Evolutionary conservation across 2,888 invertebrate genomes (phyloP).

Genomic region (Argyra leucocephala): DNA sequence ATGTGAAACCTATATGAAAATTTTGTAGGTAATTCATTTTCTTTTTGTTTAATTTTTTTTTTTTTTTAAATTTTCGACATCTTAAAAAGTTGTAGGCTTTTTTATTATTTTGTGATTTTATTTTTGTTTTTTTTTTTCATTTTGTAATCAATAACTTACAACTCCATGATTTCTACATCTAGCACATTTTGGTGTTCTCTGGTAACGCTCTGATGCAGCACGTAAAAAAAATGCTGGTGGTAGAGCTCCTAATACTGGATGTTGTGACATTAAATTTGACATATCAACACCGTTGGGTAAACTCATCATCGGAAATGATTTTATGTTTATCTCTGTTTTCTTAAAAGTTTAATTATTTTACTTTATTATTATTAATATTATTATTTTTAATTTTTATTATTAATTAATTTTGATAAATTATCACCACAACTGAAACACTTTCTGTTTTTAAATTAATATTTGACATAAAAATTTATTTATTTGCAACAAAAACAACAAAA

Average conservation of each 20-base stretch:
- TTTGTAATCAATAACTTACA: slow-evolving; percentile 60
- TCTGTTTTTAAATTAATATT: too few relatives aligned
- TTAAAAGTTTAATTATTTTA: background rate
- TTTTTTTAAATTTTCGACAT: too few relatives aligned
- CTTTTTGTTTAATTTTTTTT: background rate
- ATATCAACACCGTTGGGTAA: slow-evolving; percentile 78
- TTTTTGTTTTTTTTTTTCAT: background rate
- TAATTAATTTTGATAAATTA: too few relatives aligned
- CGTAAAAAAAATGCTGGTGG: slow-evolving; percentile 82
- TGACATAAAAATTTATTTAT: too few relatives aligned
- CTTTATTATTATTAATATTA: slow-evolving; percentile 13
- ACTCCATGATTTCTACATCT: slow-evolving; percentile 96
- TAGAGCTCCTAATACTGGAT: slow-evolving; percentile 68
- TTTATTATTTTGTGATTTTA: too few relatives aligned
- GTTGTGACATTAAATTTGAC: slow-evolving; percentile 75
- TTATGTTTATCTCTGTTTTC: background rate
- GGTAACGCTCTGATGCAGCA: slow-evolving; percentile 85
- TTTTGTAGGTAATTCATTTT: too few relatives aligned
- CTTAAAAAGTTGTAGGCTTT: too few relatives aligned
- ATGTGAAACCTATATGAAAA: too few relatives aligned
- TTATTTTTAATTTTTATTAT: slow-evolving; percentile 10
- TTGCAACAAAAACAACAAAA: too few relatives aligned
- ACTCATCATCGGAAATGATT: slow-evolving; percentile 53
- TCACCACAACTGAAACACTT: too few relatives aligned
- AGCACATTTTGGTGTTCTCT: slow-evolving; percentile 94